Base-by-base conservation (phyloP, 2,113 vertebrate species). In the Salvelinus fontinalis region DNA sequence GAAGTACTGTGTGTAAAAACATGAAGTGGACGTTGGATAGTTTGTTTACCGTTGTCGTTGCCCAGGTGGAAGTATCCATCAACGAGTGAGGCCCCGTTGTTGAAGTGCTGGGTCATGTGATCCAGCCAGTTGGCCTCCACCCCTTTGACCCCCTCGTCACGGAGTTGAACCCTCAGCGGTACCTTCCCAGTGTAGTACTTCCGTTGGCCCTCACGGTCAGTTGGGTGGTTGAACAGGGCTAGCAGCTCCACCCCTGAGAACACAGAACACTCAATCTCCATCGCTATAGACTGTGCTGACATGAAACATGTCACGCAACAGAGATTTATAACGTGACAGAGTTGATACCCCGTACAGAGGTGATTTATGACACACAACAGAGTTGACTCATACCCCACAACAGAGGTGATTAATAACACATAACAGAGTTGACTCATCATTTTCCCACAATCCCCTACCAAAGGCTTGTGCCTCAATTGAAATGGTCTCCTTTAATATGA, bases 41-140 rank as follows among this genome's bases (percentile, higher is more conserved):
- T 44, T 22, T n/a, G 11, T 81, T 79, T 92, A 98, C 97, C 96
- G 11, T 94, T 94, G 75, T 90, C 85, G 74, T 91, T 89, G 83
- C 95, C 94, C 75, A 97, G 95, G 90, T 94, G 92, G 93, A 97
- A 98, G 93, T 97, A 92, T 0, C 96, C 96, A 3, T 98, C 97
- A 44, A 98, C 96, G 86, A 99, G 87, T 0, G 94, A 93, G 82
- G 96, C 95, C 59, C 98, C 98, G 60, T 95, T 98, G 90, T 96
- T 96, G 93, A 99, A 99, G 89, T 99, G 98, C 86, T 98, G 96
- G 0, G 96, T 99, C 97, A 99, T 97, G 93, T 99, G 95, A 83
- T 99, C 97, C 87, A 99, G 88, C 98, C 98, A 99, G 86, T 96
- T 97, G 75, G 97, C 97, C 79, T 99, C 96, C 80, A 99, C 83